A percentile compares a stretch with the other conserved stretches of the same genome.
phyloP scores from a whole-genome alignment of 2,113 vertebrate species.

The Chaetorhynchus papuensis region DNA sequence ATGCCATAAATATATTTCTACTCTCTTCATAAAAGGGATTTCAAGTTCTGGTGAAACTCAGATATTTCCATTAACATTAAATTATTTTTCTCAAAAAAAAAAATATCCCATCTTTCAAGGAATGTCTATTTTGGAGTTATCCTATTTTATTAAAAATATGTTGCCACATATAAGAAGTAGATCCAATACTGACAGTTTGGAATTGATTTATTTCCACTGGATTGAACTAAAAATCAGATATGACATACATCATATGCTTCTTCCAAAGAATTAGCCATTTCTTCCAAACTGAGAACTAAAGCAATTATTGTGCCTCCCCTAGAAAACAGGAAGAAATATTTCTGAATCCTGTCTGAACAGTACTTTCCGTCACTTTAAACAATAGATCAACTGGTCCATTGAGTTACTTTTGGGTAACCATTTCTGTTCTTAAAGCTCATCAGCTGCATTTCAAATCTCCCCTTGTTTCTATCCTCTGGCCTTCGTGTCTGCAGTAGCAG shows the following conservation, averaged over 20 bases:
- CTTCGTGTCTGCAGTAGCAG: not conserved
- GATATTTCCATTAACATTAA: not conserved
- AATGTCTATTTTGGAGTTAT: not conserved
- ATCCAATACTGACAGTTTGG: not conserved
- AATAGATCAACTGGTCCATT: not conserved
- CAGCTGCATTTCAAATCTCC: not conserved
- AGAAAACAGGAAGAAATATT: conserved; percentile 19
- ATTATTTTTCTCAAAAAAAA: not conserved
- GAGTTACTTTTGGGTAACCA: not conserved
- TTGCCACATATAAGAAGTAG: too few species aligned
- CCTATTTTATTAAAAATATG: conserved; percentile 15
- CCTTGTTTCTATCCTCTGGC: not conserved
- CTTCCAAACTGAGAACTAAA: not conserved
- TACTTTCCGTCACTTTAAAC: not conserved
- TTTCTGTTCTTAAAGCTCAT: not conserved
- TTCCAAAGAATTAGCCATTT: conserved; percentile 8
- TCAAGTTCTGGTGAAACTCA: not conserved
- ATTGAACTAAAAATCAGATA: conserved; percentile 24
- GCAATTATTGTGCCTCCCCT: not conserved
- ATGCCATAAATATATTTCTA: not conserved
- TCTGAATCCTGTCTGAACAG: not conserved
- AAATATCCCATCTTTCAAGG: not conserved
- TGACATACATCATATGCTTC: not conserved
- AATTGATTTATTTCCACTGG: conserved; percentile 28
- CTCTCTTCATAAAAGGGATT: not conserved